Evolutionary conservation across 1,140 invertebrate genomes (phyloP).

Genomic region (Hypothenemus hampei): DNA sequence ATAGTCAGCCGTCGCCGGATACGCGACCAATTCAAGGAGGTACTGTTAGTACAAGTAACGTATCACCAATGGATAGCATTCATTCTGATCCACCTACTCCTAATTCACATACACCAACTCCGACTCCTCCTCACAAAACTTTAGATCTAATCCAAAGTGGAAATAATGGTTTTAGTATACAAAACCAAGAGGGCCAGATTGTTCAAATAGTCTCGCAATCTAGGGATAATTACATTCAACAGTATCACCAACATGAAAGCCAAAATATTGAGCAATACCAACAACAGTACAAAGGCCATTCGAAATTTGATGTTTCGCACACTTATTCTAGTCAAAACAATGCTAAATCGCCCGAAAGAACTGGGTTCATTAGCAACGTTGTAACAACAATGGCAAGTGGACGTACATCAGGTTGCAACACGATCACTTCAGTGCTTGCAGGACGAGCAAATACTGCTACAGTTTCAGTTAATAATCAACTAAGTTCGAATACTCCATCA

Average conservation of each 20-base stretch:
- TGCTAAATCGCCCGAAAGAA: slow-evolving; percentile 10
- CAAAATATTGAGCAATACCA: slow-evolving; percentile 7
- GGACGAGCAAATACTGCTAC: slow-evolving; percentile 69
- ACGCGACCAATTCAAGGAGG: slow-evolving; percentile 68
- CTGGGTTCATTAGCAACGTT: slow-evolving; percentile 30
- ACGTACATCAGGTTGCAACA: slow-evolving; percentile 61
- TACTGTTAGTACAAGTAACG: slow-evolving; percentile 69
- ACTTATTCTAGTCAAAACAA: slow-evolving; percentile 19
- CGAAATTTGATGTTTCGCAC: slow-evolving; percentile 1
- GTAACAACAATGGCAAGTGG: slow-evolving; percentile 72
- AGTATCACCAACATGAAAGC: neutral
- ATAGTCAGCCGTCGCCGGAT: slow-evolving; percentile 47
- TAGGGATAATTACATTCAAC: slow-evolving; percentile 23
- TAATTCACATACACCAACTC: slow-evolving; percentile 46
- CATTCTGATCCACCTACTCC: slow-evolving; percentile 50
- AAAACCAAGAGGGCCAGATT: slow-evolving; percentile 16
- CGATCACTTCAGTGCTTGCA: slow-evolving; percentile 70
- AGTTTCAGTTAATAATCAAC: slow-evolving; percentile 60
- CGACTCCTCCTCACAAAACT: slow-evolving; percentile 34
- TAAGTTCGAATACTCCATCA: slow-evolving; percentile 47
- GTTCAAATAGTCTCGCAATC: slow-evolving; percentile 26
- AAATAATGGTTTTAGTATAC: slow-evolving; percentile 17
- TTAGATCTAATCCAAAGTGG: slow-evolving; percentile 25
- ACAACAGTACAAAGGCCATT: slow-evolving; percentile 8
- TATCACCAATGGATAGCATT: slow-evolving; percentile 57